These are phyloP conservation scores for Protodeltote pygarga DNA, from an alignment of 2,888 invertebrate genomes.

Conservation along the genomic window DNA sequence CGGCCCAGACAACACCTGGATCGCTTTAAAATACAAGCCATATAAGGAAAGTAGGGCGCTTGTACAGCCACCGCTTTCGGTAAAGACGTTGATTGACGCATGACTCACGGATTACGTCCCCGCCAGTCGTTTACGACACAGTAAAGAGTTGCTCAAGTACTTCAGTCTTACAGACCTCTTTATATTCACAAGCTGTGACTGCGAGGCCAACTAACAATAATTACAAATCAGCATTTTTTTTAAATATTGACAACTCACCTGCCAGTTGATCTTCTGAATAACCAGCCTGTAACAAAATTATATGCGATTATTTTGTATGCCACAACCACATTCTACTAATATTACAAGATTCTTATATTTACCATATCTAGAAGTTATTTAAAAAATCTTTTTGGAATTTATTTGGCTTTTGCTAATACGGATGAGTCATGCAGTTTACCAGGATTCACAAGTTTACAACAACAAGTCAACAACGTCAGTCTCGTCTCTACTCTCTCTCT, in stretches of 20 bases:
- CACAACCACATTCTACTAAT: neutral
- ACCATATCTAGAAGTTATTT: conserved; percentile 12
- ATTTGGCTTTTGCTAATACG: too few species aligned
- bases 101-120: conserved; percentile 69
- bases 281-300: conserved; percentile 89
- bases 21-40: conserved; percentile 86
- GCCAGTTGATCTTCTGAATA: conserved; percentile 97
- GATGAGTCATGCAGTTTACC: too few species aligned
- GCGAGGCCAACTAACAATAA: neutral
- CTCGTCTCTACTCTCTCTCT: too few species aligned
- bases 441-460: too few species aligned
- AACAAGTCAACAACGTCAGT: too few species aligned
- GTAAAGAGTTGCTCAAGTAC: neutral
- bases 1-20: conserved; percentile 59
- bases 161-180: neutral
- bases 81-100: conserved; percentile 82
- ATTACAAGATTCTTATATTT: neutral
- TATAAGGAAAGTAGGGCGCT: conserved; percentile 88
- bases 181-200: neutral
- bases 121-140: conserved; percentile 12
- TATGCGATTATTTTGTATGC: neutral
- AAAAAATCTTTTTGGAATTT: too few species aligned
- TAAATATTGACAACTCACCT: conserved; percentile 89
- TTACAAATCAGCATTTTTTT: neutral
- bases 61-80: conserved; percentile 77